phyloP scores from a whole-genome alignment of 2,113 vertebrate genomes.

The Pithys albifrons region DNA sequence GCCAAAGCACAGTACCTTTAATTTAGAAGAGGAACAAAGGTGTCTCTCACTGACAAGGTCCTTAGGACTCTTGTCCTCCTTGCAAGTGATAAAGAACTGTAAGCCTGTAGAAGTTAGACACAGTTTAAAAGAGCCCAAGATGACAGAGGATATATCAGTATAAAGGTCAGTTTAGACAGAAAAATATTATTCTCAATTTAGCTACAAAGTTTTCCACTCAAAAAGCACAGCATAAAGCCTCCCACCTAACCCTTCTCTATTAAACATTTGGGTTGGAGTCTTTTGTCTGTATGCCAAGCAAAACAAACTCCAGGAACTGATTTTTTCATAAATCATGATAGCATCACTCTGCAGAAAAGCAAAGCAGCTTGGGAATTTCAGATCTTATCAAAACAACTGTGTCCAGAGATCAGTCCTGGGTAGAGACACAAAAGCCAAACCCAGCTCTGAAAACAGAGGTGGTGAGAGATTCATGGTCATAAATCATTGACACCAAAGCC shows the following conservation, averaged over 20 bases:
- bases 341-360: conserved; percentile 20
- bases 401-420: not conserved
- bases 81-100: not conserved
- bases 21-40: not conserved
- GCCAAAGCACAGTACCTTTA: not conserved
- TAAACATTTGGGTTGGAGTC: not conserved
- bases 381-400: conserved; percentile 42
- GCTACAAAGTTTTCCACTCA: conserved; percentile 8
- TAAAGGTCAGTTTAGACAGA: conserved; percentile 40
- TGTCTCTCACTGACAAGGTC: not conserved
- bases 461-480: conserved; percentile 1
- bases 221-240: not conserved
- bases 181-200: conserved; percentile 44
- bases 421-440: not conserved
- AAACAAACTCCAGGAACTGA: conserved; percentile 1
- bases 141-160: not conserved
- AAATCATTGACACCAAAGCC: conserved; percentile 50
- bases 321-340: conserved; percentile 25
- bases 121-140: not conserved
- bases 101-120: not conserved
- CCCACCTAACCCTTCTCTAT: not conserved
- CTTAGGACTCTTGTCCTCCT: not conserved
- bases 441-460: not conserved
- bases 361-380: conserved; percentile 46
- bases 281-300: not conserved